A percentile compares a stretch with the other conserved stretches of the same genome.
Evolutionary conservation across 2,797 vertebrate species (phyloP).

Genomic region (Tympanoctomys barrerae): DNA sequence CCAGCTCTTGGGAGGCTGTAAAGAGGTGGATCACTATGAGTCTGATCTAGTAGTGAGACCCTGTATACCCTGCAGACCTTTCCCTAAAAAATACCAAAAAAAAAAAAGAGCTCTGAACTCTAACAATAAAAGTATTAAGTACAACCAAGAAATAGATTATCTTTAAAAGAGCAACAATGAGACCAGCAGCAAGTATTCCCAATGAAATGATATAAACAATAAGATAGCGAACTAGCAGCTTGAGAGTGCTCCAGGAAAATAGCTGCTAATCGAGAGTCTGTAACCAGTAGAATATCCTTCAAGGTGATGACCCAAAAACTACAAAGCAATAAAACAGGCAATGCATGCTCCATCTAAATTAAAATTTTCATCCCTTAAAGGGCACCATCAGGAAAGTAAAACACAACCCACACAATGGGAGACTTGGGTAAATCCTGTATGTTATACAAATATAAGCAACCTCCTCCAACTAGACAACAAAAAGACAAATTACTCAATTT

Average conservation of each 20-base stretch:
- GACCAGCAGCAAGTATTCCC: neutral
- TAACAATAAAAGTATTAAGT: neutral
- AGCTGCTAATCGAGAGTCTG: neutral
- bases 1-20: no score
- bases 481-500: neutral
- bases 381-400: neutral
- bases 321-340: neutral
- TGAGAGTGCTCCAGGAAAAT: neutral
- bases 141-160: neutral
- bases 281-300: neutral
- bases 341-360: neutral
- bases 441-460: neutral
- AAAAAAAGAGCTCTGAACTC: neutral
- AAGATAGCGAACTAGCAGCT: neutral
- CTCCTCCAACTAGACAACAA: neutral
- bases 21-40: no score
- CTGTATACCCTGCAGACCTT: no score
- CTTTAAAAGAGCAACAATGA: conserved; percentile 20
- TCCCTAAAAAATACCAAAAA: no score
- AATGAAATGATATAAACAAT: neutral
- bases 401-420: neutral
- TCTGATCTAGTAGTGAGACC: no score
- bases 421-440: neutral
- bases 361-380: neutral
- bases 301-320: neutral